Percentiles rank a stretch among this genome's conserved stretches.
These are phyloP conservation scores for Drosophila tanythrix DNA, from an alignment of 2,888 invertebrate species.

Conservation along the genomic window DNA sequence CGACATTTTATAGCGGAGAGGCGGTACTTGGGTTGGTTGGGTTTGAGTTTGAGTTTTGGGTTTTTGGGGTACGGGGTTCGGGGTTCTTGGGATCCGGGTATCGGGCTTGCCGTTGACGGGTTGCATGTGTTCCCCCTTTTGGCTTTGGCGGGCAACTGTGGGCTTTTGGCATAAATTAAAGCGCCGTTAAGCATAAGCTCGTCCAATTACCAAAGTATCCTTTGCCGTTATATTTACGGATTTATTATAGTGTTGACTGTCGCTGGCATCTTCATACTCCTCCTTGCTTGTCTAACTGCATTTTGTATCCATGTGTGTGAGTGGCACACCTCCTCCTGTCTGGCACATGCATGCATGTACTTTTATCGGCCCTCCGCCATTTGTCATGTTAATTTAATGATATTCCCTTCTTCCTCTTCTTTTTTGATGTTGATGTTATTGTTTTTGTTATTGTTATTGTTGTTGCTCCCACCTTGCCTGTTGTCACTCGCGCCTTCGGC, in stretches of 20 bases:
- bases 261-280: constrained; percentile 33
- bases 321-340: constrained; percentile 21
- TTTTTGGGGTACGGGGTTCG: constrained; percentile 5
- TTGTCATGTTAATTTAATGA: constrained; percentile 79
- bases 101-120: constrained; percentile 10
- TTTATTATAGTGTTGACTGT: constrained; percentile 78
- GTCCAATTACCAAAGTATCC: constrained; percentile 79
- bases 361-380: constrained; percentile 75
- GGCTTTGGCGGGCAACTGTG: constrained; percentile 35
- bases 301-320: constrained; percentile 15
- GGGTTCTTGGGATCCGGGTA: constrained; percentile 3
- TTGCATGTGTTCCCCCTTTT: constrained; percentile 7
- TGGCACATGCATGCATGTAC: constrained; percentile 60
- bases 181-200: constrained; percentile 78
- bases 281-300: constrained; percentile 38
- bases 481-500: constrained; percentile 20
- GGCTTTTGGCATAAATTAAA: constrained; percentile 76
- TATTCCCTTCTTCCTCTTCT: constrained; percentile 48
- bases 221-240: constrained; percentile 74
- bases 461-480: constrained; percentile 5
- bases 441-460: neutral
- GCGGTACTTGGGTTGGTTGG: constrained; percentile 12
- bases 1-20: constrained; percentile 71
- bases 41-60: constrained; percentile 2
- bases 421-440: neutral